Evolutionary conservation across 1,140 invertebrate species (phyloP).

Genomic region (Agrypnia vestita): DNA sequence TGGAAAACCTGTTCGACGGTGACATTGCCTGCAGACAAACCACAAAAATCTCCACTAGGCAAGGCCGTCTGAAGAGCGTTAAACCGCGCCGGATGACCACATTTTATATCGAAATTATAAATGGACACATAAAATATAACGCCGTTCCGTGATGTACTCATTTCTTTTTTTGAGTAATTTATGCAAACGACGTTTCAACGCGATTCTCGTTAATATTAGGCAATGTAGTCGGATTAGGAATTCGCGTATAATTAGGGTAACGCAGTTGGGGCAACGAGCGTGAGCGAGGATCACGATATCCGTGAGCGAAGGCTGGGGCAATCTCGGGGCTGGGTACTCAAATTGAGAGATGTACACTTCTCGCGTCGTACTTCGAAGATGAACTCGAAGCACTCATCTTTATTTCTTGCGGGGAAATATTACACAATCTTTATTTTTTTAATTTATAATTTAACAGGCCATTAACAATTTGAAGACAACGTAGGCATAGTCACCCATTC

Average conservation of each 20-base stretch:
- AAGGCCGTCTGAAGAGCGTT: conserved; percentile 46
- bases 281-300: conserved; percentile 11
- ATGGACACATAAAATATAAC: conserved; percentile 29
- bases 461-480: too few relatives aligned
- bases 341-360: not conserved
- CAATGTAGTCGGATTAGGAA: conserved; percentile 3
- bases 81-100: conserved; percentile 38
- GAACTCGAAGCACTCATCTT: not conserved
- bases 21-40: conserved; percentile 48
- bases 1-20: conserved; percentile 40
- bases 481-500: too few relatives aligned
- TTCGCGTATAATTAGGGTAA: conserved; percentile 36
- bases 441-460: too few relatives aligned
- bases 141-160: not conserved
- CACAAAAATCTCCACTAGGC: conserved; percentile 29
- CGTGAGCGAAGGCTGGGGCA: not conserved
- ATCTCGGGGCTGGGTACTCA: not conserved
- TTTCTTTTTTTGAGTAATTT: conserved; percentile 19
- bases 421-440: too few relatives aligned
- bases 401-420: not conserved
- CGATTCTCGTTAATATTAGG: conserved; percentile 26
- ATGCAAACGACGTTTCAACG: conserved; percentile 11
- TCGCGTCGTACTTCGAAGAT: not conserved
- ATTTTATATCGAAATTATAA: conserved; percentile 29
- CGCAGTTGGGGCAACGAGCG: not conserved